Base-by-base conservation (phyloP, 2,888 invertebrate species). In the Stictocephala bisonia region DNA sequence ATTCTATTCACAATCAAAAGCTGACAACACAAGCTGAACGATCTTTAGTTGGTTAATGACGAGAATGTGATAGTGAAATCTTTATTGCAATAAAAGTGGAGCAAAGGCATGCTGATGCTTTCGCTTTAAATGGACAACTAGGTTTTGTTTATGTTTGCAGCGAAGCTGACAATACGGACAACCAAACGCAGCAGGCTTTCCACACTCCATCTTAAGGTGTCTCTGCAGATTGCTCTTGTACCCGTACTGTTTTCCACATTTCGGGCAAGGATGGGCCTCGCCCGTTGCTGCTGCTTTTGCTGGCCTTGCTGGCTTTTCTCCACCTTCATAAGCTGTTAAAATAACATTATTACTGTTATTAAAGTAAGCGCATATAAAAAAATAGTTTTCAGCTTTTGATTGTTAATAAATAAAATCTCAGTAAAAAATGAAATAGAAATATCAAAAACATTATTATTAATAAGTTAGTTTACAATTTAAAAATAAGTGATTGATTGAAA, bases 91-190 rank as follows among this genome's bases (percentile, higher is more conserved):
- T n/a, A n/a, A n/a, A n/a, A n/a, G n/a, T n/a, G n/a, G n/a, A n/a
- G n/a, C n/a, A n/a, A n/a, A n/a, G n/a, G n/a, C n/a, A n/a, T n/a
- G n/a, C n/a, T n/a, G 18, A 29, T 68, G 68, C 22, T 68, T 68
- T 11, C 68, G 50, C 9, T 22, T 24, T n/a, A 68, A 29, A n/a
- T 68, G 68, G 0, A 51, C 35, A 6, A 24, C 13, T 20, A 68
- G 24, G 24, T 68, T 68, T 24, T 51, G 68, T 76, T 73, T 70
- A 76, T 84, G 84, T 3, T 84, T 73, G 77, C 85, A 86, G 31
- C 31, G 29, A 9, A 27, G 51, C 0, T 51, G 68, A 35, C 68
- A 68, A 71, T 81, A 79, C 7, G 76, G 77, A 77, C 85, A 85
- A 27, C 76, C 73, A 77, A 84, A 81, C 72, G 82, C 81, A 31